Evolutionary conservation across 2,797 vertebrate genomes (phyloP).

Genomic region (Sebastes hopkinsi): DNA sequence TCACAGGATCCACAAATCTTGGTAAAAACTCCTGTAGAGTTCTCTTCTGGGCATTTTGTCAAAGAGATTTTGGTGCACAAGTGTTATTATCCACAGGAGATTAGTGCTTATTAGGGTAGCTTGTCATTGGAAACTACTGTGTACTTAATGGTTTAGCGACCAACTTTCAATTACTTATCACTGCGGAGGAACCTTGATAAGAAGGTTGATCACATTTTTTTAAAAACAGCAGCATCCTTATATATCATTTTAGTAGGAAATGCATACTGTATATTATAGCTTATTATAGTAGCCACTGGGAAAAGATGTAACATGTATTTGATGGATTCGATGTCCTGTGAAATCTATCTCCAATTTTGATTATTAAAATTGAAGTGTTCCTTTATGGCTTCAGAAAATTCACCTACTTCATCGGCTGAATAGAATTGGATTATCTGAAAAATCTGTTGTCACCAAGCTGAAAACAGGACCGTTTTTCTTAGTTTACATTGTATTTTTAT

Average conservation of each 20-base stretch:
- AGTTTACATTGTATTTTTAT: neutral
- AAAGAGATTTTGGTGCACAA: neutral
- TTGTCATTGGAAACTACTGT: neutral
- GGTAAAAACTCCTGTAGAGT: neutral
- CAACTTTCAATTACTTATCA: neutral
- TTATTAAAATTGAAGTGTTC: neutral
- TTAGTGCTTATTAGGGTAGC: neutral
- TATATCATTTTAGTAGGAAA: neutral
- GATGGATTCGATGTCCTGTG: neutral
- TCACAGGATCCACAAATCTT: slow-evolving; percentile 19
- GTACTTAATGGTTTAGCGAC: neutral
- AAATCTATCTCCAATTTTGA: neutral
- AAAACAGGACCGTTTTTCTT: neutral
- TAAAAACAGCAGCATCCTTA: neutral
- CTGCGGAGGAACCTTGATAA: neutral
- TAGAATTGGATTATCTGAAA: neutral
- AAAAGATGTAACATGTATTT: neutral
- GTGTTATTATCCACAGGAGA: neutral
- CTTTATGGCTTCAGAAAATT: neutral
- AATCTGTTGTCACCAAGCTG: neutral
- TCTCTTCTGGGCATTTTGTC: neutral
- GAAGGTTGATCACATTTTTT: neutral
- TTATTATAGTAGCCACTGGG: neutral
- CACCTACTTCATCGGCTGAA: neutral
- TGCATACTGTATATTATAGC: neutral